These are phyloP conservation scores for Philereme transversata DNA, from an alignment of 2,888 invertebrate species.

Conservation along the genomic window DNA sequence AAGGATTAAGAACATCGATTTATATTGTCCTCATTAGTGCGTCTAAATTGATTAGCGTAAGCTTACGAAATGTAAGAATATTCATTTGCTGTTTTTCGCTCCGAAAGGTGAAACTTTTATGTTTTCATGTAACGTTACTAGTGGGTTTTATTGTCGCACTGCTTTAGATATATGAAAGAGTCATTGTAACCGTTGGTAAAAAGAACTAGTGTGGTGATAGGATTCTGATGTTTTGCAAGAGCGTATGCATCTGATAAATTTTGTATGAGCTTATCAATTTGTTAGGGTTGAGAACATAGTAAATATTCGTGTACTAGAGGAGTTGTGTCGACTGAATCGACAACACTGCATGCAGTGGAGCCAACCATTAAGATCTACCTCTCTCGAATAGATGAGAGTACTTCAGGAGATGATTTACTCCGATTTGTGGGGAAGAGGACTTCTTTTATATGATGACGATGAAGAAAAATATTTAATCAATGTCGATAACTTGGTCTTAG, in stretches of 20 bases:
- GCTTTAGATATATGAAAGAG: no score
- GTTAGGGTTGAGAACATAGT: no score
- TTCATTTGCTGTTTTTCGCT: constrained; percentile 34
- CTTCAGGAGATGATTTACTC: no score
- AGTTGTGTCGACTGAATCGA: no score
- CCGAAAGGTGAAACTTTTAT: constrained; percentile 6
- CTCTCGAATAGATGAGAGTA: no score
- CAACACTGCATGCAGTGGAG: no score
- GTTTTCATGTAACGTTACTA: not conserved
- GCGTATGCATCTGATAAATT: no score
- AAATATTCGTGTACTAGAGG: no score
- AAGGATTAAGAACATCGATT: constrained; percentile 77
- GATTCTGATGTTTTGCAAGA: not conserved
- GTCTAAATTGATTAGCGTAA: constrained; percentile 73
- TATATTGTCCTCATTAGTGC: constrained; percentile 78
- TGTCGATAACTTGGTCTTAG: not conserved
- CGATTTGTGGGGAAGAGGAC: no score
- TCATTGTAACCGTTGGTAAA: not conserved
- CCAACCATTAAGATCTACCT: no score
- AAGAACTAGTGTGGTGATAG: not conserved
- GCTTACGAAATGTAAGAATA: constrained; percentile 50
- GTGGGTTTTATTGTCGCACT: not conserved
- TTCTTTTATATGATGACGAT: no score
- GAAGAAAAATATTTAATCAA: not conserved
- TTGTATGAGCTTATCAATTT: no score